These are phyloP conservation scores for Tribolium castaneum DNA, from an alignment of 1,140 invertebrate genomes.

Conservation along the genomic window DNA sequence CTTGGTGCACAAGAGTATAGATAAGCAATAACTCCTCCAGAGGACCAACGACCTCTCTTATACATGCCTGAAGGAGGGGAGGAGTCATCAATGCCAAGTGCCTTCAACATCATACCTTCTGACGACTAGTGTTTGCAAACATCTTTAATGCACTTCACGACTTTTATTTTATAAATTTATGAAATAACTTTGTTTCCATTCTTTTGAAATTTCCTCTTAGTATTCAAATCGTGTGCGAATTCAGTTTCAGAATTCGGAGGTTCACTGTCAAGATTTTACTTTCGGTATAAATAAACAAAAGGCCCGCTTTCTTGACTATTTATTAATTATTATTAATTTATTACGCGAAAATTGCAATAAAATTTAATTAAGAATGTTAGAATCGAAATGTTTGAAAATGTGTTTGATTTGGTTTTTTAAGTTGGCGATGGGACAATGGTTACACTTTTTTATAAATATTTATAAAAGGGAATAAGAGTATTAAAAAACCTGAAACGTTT, in stretches of 20 bases:
- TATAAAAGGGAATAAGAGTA: neutral
- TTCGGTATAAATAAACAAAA: neutral
- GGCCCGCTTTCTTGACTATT: neutral
- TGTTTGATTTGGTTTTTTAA: neutral
- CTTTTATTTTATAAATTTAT: constrained; percentile 40
- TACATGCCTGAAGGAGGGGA: constrained; percentile 50
- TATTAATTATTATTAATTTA: neutral
- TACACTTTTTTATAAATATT: neutral
- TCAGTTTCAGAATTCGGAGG: neutral
- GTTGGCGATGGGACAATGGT: neutral
- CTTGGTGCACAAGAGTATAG: constrained; percentile 38
- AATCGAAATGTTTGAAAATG: neutral
- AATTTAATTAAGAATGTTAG: neutral
- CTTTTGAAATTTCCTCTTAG: neutral
- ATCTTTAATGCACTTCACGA: constrained; percentile 45
- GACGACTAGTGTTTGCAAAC: neutral
- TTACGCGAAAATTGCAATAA: neutral
- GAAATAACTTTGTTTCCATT: constrained; percentile 12
- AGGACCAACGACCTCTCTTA: constrained; percentile 62
- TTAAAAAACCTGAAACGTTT: neutral
- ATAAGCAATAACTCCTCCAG: constrained; percentile 53
- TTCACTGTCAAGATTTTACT: constrained; percentile 32
- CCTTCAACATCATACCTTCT: constrained; percentile 8
- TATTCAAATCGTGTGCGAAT: neutral
- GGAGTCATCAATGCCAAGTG: constrained; percentile 46